Conservation (phyloP, 2,888 invertebrate species). For the Pterostichus madidus region DNA sequence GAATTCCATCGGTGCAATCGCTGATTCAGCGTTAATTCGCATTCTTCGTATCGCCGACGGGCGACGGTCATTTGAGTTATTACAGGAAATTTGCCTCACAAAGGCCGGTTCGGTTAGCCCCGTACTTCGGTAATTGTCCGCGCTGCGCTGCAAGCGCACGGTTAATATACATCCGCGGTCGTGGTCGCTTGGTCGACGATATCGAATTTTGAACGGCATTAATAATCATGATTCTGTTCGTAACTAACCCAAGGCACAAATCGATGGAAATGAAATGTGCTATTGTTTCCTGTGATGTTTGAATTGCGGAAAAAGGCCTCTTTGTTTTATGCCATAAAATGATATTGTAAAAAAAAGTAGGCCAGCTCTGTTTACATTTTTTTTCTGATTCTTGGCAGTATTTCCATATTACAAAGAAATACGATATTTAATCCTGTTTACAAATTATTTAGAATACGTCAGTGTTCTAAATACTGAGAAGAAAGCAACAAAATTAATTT, state of each 20-base stretch:
- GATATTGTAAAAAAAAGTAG: neutral
- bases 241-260: conserved; percentile 45
- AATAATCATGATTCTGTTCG: conserved; percentile 55
- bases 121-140: conserved; percentile 62
- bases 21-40: conserved; percentile 44
- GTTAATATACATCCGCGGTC: conserved; percentile 57
- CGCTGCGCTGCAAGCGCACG: conserved; percentile 10
- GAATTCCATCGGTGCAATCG: conserved; percentile 30
- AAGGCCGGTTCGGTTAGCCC: conserved; percentile 60
- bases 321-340: neutral
- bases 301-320: neutral
- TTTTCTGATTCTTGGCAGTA: neutral
- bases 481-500: too few relatives aligned
- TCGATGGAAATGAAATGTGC: conserved; percentile 20
- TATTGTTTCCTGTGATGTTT: conserved; percentile 17
- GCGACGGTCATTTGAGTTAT: conserved; percentile 65
- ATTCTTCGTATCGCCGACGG: conserved; percentile 57
- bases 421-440: too few relatives aligned
- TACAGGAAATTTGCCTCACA: conserved; percentile 64
- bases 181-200: conserved; percentile 34
- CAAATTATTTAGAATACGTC: too few relatives aligned
- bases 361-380: conserved; percentile 1
- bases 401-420: too few relatives aligned
- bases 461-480: too few relatives aligned
- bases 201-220: conserved; percentile 59